Conservation (phyloP, 1,140 invertebrate genomes). For the Nasonia longicornis region DNA sequence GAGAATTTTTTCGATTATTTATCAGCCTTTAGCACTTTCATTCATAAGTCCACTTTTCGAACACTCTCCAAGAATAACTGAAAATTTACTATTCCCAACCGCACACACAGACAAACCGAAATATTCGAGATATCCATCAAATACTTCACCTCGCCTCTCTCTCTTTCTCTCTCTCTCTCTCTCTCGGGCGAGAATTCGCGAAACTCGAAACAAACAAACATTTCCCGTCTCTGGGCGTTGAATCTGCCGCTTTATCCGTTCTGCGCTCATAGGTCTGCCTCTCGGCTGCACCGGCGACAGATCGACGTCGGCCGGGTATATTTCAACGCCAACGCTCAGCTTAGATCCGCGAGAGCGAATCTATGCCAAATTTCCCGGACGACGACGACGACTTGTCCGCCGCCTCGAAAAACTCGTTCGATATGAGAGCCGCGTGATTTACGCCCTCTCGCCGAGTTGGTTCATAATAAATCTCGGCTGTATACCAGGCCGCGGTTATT, state of each 20-base stretch:
- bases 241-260: background rate
- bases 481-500: background rate
- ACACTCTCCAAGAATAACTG: background rate
- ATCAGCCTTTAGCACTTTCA: too few relatives aligned
- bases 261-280: background rate
- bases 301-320: constrained; percentile 31
- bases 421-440: constrained; percentile 5
- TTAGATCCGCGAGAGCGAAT: background rate
- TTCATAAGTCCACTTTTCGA: background rate
- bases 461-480: background rate
- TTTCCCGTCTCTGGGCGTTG: background rate
- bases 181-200: background rate
- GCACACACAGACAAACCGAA: background rate
- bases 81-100: background rate
- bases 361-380: constrained; percentile 19
- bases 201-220: background rate
- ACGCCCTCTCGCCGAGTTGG: background rate
- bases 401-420: background rate
- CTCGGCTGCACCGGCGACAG: background rate
- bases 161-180: background rate
- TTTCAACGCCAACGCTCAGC: constrained; percentile 25
- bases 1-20: constrained; percentile 1
- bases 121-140: background rate
- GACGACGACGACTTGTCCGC: background rate
- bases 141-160: background rate